Evolutionary conservation across 2,113 vertebrate genomes (phyloP).

Genomic region (Eulacestoma nigropectus): DNA sequence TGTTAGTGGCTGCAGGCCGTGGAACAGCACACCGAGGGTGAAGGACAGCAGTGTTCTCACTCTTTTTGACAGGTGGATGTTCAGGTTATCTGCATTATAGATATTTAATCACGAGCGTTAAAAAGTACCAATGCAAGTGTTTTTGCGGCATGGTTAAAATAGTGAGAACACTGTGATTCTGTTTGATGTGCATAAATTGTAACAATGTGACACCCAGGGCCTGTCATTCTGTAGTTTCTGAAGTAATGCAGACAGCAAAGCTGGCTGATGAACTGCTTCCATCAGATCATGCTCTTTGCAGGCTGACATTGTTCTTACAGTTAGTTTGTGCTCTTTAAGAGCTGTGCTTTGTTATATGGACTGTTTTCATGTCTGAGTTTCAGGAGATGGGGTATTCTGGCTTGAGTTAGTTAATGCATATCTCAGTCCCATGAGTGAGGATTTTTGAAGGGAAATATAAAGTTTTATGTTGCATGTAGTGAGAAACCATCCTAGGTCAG

Average conservation of each 20-base stretch:
- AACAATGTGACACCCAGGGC: rapidly evolving
- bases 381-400: neutral
- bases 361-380: rapidly evolving
- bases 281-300: neutral
- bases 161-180: neutral
- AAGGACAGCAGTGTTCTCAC: neutral
- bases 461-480: rapidly evolving
- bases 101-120: neutral
- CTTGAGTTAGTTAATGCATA: neutral
- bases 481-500: neutral
- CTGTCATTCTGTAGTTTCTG: neutral
- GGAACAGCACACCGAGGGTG: neutral
- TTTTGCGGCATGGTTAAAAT: neutral
- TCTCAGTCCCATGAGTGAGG: neutral
- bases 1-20: neutral
- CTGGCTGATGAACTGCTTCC: neutral
- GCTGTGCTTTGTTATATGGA: neutral
- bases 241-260: neutral
- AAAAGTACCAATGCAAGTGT: rapidly evolving
- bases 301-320: neutral
- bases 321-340: neutral
- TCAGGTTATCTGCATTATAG: no score
- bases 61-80: neutral
- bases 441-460: neutral
- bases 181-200: neutral